Base-by-base conservation (phyloP, 92 coral and sea anemone species). In the Phenganax subtilis region DNA sequence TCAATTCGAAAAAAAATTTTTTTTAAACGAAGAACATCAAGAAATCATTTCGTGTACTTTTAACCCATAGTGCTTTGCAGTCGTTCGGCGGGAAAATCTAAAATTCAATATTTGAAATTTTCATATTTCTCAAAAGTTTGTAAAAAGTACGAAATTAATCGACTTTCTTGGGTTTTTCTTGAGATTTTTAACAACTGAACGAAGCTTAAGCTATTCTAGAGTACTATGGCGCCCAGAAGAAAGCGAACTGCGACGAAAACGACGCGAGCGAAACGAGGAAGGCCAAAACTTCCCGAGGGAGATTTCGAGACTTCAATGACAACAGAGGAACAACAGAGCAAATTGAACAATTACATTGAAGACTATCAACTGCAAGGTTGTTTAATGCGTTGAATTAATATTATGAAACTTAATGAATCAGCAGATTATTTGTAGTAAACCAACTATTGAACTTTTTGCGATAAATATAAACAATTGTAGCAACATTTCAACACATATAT, bases 211-310 rank as follows among this genome's bases (percentile, higher is more conserved):
- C 9, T 17, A 61, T 67, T 10, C 29, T 0, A n/a, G 63, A 10
- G 7, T 0, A 44, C 17, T 51, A 79, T 79, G 83, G 58, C 83
- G 7, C 93, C 97, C 47, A 89, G 89, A 71, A 84, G 90, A 44
- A 96, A 89, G 85, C 89, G 87, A 54, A 87, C 90, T 20, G 56
- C 69, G 29, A 53, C 51, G 62, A 87, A 84, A 64, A 81, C 81
- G 67, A 85, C 81, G 73, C 82, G 80, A 62, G 65, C 87, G 12
- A 85, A 75, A 52, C 82, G 91, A 9, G 85, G 76, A 85, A 88
- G 88, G 44, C 99, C 99, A 31, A 88, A 85, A 80, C 86, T 96
- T 28, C 99, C 99, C 6, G 91, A 96, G 54, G 99, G 97, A 66
- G 92, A 88, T 73, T 84, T 92, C 17, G 92, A 96, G 57, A 89